Base-by-base conservation (phyloP, 2,888 invertebrate species). In the Sarcophaga subvicina region DNA sequence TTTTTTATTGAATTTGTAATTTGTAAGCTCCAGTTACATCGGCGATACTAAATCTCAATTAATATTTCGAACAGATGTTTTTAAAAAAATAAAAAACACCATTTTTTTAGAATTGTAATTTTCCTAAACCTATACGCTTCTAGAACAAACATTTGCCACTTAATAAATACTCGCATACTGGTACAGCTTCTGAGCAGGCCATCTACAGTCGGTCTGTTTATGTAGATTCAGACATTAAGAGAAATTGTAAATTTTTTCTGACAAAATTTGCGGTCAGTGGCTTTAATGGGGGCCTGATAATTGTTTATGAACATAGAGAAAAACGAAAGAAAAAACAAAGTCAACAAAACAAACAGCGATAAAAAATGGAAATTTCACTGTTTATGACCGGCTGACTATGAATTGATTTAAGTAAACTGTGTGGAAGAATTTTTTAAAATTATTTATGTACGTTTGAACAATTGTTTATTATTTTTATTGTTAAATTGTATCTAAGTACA, bases 271-370 rank as follows among this genome's bases (percentile, higher is more conserved):
- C 77, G 83, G 86, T 80, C 86, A 83, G 69, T 82, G 83, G 77
- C 77, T 86, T 86, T 71, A 75, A 63, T 69, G 67, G 79, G 47
- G 66, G 72, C 49, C 71, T 83, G 80, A 86, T 83, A 86, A 83
- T 80, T 86, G 49, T 64, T 69, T 83, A 67, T 76, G 62, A 37
- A 83, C 64, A 82, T 54, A 83, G 4, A 69, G 45, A 75, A 72
- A 6, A 54, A 20, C 2, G 49, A 62, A 67, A 67, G n/a, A 75
- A 49, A 10, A 45, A 59, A 67, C 25, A n/a, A 59, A 37, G 37
- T 37, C 8, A 37, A 37, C 37, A 37, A 37, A 27, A 27, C 27
- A 37, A 37, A 6, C 6, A 37, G 37, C 8, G 2, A 37, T 37
- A 37, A 37, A 37, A 37, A 54, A 5, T 70, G 4, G 47, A 62